phyloP scores from a whole-genome alignment of 1,140 invertebrate genomes.

The Orchestia grillus region DNA sequence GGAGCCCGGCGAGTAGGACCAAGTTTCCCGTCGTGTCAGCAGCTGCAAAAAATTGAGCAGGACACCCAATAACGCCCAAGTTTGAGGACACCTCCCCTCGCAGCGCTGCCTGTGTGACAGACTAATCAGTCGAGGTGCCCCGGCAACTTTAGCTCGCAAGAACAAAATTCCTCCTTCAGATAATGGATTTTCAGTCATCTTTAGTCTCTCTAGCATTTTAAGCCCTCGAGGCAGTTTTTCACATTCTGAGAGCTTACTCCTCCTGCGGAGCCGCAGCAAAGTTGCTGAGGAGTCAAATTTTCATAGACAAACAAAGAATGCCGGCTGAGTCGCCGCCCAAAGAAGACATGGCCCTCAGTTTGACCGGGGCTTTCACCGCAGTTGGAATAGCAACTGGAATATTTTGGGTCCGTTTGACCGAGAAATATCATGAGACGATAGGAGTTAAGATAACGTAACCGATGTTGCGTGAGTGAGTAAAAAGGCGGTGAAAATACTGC shows the following conservation, averaged over 20 bases:
- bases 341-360: not conserved
- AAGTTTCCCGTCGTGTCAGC: too few relatives aligned
- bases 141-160: not conserved
- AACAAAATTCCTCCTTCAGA: not conserved
- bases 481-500: too few relatives aligned
- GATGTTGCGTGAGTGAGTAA: too few relatives aligned
- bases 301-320: not conserved
- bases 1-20: too few relatives aligned
- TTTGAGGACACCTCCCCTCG: not conserved
- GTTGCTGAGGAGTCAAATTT: constrained; percentile 15
- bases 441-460: too few relatives aligned
- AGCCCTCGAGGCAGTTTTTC: not conserved
- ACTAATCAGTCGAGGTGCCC: not conserved
- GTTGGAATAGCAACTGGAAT: not conserved
- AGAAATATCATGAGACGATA: not conserved
- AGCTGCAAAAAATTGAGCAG: not conserved
- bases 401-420: not conserved
- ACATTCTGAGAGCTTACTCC: not conserved
- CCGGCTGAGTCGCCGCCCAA: not conserved
- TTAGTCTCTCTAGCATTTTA: not conserved
- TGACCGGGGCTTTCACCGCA: not conserved
- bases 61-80: not conserved
- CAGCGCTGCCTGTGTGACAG: not conserved
- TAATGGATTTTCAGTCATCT: constrained; percentile 34
- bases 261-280: not conserved